phyloP scores from a whole-genome alignment of 2,888 invertebrate genomes.

The Troglohyphantes excavatus region DNA sequence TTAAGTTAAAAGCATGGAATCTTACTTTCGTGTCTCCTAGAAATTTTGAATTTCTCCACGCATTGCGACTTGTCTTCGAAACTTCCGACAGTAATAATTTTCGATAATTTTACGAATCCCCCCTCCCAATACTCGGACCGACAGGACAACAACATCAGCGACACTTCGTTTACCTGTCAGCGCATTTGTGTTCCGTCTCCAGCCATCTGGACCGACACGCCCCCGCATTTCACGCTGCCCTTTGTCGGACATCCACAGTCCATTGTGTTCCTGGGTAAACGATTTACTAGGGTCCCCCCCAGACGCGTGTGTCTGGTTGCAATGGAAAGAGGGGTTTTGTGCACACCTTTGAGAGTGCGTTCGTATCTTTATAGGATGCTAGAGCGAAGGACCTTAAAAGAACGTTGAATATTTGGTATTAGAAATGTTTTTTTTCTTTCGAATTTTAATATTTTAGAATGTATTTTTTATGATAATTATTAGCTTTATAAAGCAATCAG shows the following conservation, averaged over 20 bases:
- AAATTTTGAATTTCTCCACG: too few relatives aligned
- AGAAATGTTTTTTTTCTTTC: too few relatives aligned
- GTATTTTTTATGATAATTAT: too few relatives aligned
- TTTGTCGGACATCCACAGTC: neutral
- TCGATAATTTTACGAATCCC: too few relatives aligned
- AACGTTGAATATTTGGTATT: too few relatives aligned
- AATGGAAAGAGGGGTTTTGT: neutral
- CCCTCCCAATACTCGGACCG: neutral
- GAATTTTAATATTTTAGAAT: too few relatives aligned
- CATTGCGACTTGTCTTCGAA: too few relatives aligned
- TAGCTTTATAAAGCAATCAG: too few relatives aligned
- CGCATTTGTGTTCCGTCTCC: conserved; percentile 28
- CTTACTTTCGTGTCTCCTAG: too few relatives aligned
- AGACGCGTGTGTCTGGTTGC: conserved; percentile 31
- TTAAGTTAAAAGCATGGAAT: too few relatives aligned
- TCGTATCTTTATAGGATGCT: neutral
- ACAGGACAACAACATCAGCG: neutral
- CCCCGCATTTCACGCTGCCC: conserved; percentile 19
- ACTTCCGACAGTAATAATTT: too few relatives aligned
- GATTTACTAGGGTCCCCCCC: conserved; percentile 45
- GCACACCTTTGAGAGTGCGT: too few relatives aligned
- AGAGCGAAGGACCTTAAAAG: neutral
- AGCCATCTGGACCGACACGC: conserved; percentile 26
- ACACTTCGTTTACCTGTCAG: conserved; percentile 20
- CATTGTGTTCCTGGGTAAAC: conserved; percentile 22